Percentiles rank a stretch among this genome's conserved stretches.
Evolutionary conservation across 2,113 vertebrate genomes (phyloP).

Genomic region (Festucalex cinctus): DNA sequence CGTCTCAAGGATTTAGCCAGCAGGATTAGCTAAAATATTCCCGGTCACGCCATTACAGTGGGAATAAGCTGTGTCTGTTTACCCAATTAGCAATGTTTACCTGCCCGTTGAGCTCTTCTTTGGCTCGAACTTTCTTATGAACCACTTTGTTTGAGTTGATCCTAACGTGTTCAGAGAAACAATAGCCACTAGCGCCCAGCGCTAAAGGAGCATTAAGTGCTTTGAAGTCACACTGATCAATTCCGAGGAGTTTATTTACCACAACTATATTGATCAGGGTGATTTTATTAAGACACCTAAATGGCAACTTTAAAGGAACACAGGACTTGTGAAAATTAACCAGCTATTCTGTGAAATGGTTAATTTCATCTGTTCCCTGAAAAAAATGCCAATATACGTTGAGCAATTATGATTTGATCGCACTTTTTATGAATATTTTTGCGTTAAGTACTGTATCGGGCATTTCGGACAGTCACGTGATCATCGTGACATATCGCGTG

Average conservation of each 20-base stretch:
- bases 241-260: slow-evolving; percentile 43
- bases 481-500: no score
- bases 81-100: slow-evolving; percentile 13
- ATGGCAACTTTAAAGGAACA: slow-evolving; percentile 35
- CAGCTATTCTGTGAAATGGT: no score
- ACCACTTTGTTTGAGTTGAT: not conserved
- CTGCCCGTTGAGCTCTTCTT: slow-evolving; percentile 17
- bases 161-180: slow-evolving; percentile 20
- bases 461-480: no score
- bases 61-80: slow-evolving; percentile 19
- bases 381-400: no score
- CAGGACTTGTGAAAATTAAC: no score
- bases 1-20: slow-evolving; percentile 51
- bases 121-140: not conserved
- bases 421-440: no score
- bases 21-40: slow-evolving; percentile 34
- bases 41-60: slow-evolving; percentile 9
- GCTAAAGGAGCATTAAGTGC: not conserved
- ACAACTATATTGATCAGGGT: slow-evolving; percentile 45
- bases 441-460: no score
- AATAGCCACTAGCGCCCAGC: not conserved
- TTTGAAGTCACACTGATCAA: slow-evolving; percentile 19
- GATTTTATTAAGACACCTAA: slow-evolving; percentile 51
- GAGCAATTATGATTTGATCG: no score
- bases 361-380: no score